Evolutionary conservation across 2,113 vertebrate species (phyloP), one percentile per base, ranked within the genome.

Genomic region (crab-eating macaque (Macaca fascicularis)): DNA sequence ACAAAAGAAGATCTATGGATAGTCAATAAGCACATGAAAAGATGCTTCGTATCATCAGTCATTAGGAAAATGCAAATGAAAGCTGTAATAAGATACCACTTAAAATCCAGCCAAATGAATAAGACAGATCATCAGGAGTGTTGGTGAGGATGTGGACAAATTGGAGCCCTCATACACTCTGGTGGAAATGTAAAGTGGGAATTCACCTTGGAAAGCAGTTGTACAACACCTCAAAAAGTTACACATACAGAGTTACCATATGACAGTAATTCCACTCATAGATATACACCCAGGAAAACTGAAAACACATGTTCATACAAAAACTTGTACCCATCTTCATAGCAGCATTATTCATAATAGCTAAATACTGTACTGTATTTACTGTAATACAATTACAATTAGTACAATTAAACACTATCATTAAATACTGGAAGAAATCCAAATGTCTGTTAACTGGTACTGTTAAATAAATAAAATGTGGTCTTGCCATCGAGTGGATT

Each of bases 31-130:
- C 32, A 82, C 16, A 50, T 43, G 69, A 95, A 74, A 45, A 74
- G 43, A 52, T 48, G 45, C 8, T 79, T 50, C 74, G 22, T 40
- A 67, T 85, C 25, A 88, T 72, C 35, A 69, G 40, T 82, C 20
- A 81, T 55, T 82, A 94, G 69, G 25, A 87, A 90, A 93, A 87
- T n/a, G 11, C 30, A 93, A 76, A 92, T 81, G 55, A 89, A 92
- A 89, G 90, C 59, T 52, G n/a, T 40, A 95, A 64, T 6, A 6
- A 76, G 40, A 76, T 52, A 72, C 32, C 23, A 76, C 12, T 64
- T 79, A 38, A 87, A 19, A 70, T 8, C 27, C 12, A 81, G 43
- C 32, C 50, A 52, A 86, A 50, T 61, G 70, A 69, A 81, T 86
- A 85, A 86, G 70, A 72, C 23, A 86, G 69, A 74, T 8, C 27